Conservation (phyloP, 2,113 vertebrate genomes). For the Saccopteryx leptura region DNA sequence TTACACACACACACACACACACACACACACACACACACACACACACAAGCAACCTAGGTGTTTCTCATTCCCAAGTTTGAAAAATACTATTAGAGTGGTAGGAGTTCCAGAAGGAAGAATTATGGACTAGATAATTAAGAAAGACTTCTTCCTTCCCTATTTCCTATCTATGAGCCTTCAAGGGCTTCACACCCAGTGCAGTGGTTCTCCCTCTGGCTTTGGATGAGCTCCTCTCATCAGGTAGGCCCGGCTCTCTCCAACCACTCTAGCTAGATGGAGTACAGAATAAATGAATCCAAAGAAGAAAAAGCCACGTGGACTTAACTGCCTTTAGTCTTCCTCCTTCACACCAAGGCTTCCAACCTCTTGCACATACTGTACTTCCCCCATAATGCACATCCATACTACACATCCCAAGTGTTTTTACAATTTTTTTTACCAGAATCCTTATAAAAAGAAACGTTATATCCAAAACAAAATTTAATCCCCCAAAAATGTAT, state of each 20-base stretch:
- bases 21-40: neutral
- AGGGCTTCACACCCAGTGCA: neutral
- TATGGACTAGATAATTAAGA: neutral
- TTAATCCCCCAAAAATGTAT: neutral
- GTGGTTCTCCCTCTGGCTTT: neutral
- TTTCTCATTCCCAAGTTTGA: constrained; percentile 47
- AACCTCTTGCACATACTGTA: neutral
- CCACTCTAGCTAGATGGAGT: neutral
- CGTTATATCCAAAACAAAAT: neutral
- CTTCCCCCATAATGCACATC: neutral
- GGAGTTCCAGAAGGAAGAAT: neutral
- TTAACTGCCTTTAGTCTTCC: neutral
- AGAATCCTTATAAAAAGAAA: neutral
- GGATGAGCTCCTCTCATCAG: neutral
- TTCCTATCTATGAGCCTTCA: neutral
- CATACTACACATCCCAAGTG: neutral
- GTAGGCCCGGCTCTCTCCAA: neutral
- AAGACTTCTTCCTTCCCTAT: neutral
- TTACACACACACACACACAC: neutral
- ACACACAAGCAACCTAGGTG: neutral
- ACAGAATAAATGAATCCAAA: constrained; percentile 44
- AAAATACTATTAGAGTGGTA: constrained; percentile 27
- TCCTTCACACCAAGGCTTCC: neutral
- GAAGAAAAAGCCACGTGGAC: neutral
- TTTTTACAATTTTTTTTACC: neutral